phyloP scores from a whole-genome alignment of 2,888 invertebrate species.

The Antheraea yamamai region DNA sequence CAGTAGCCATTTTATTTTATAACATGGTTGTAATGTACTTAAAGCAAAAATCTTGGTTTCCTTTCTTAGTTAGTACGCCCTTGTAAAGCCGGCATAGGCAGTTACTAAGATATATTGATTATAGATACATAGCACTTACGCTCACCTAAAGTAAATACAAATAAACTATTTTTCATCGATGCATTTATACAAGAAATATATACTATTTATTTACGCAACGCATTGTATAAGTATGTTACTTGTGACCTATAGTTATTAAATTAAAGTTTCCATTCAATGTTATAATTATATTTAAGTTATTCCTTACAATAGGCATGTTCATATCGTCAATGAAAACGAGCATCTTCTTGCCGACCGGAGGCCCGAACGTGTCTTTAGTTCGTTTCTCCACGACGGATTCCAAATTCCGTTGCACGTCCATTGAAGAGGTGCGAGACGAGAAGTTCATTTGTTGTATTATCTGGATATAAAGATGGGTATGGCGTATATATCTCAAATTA shows the following conservation, averaged over 20 bases:
- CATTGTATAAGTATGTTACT: neutral
- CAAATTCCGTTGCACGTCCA: conserved; percentile 93
- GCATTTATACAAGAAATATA: no score
- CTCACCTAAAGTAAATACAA: no score
- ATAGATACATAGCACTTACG: no score
- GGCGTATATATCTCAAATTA: no score
- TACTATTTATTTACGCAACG: no score
- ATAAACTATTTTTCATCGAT: no score
- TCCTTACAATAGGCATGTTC: conserved; percentile 90
- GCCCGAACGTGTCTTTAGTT: conserved; percentile 94
- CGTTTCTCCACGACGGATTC: conserved; percentile 95
- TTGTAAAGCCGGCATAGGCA: no score
- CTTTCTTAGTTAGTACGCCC: no score
- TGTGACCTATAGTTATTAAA: neutral
- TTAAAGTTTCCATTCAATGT: neutral
- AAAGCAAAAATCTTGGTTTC: no score
- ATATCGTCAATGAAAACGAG: conserved; percentile 96
- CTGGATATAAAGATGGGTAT: conserved; percentile 57
- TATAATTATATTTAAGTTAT: neutral
- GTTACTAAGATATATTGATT: no score
- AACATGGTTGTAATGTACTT: no score
- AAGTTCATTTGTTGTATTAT: conserved; percentile 93
- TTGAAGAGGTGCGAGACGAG: conserved; percentile 94
- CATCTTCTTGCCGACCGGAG: conserved; percentile 93
- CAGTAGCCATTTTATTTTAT: no score